Evolutionary conservation across 1,140 invertebrate genomes (phyloP).

Genomic region (Drosophila paulistorum): DNA sequence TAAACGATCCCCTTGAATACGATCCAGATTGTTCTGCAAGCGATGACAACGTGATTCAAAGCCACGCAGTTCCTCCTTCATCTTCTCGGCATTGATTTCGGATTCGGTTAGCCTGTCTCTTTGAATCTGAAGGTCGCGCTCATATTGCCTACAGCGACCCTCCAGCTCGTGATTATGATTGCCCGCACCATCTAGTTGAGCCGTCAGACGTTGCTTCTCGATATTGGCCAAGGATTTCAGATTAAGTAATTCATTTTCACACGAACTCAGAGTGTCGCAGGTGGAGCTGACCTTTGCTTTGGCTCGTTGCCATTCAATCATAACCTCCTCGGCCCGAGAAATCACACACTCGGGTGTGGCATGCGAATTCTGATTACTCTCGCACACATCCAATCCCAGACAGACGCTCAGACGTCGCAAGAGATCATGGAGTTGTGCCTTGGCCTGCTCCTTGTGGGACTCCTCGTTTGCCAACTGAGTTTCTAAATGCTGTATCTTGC

Average conservation of each 20-base stretch:
- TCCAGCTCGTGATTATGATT: constrained; percentile 80
- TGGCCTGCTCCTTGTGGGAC: constrained; percentile 87
- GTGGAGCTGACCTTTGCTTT: constrained; percentile 84
- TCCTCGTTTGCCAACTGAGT: constrained; percentile 88
- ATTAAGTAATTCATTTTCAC: constrained; percentile 78
- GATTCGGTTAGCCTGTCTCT: constrained; percentile 77
- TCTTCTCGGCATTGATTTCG: constrained; percentile 77
- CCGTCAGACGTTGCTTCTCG: constrained; percentile 75
- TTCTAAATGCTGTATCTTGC: constrained; percentile 88
- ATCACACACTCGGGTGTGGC: constrained; percentile 87
- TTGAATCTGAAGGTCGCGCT: constrained; percentile 76
- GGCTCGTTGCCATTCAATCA: constrained; percentile 86
- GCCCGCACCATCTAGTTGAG: constrained; percentile 70
- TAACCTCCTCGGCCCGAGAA: constrained; percentile 88
- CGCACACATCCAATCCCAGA: constrained; percentile 87
- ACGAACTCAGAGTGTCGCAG: constrained; percentile 76
- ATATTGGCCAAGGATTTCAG: constrained; percentile 73
- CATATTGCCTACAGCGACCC: constrained; percentile 71
- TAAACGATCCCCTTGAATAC: constrained; percentile 74
- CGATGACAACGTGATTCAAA: constrained; percentile 82
- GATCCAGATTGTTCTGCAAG: constrained; percentile 75
- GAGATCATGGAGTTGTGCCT: constrained; percentile 87
- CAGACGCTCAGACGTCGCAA: constrained; percentile 87
- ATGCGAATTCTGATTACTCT: constrained; percentile 84
- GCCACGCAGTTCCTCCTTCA: constrained; percentile 80